Evolutionary conservation across 2,888 invertebrate genomes (phyloP), one percentile per base, ranked within the genome.

Genomic region (Graphium colonna): DNA sequence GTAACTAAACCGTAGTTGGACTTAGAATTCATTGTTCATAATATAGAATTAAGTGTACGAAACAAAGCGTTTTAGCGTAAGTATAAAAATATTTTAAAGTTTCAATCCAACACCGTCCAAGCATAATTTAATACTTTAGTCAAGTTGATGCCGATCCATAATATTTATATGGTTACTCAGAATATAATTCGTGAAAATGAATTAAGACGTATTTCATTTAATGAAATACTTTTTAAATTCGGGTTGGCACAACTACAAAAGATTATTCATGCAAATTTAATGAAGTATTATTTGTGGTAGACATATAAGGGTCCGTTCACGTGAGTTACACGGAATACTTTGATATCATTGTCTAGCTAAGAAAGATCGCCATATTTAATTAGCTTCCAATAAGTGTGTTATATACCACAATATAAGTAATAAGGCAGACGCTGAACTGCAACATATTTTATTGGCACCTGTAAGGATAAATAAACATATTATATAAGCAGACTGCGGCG

Each of bases 231-330:
- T 66, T 18, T 21, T 82, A 87, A 87, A 87, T 87, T 87, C 87
- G 87, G 87, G 79, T 87, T 87, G 87, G 84, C 87, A 87, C 85
- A 84, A 83, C 85, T 83, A 86, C 77, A 77, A 78, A 75, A 71
- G 79, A 79, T 77, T 65, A 82, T 85, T 79, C 77, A 72, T 79
- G 73, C 71, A 82, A 75, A 79, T 80, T 80, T 75, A 77, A 64
- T 69, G 68, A 78, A 75, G 70, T 75, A 70, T 74, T 67, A 61
- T 83, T 77, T 79, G 77, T 82, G 79, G 66, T 74, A 73, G 72
- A 75, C 77, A 75, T 69, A 68, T 65, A 58, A 61, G 55, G 55
- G 53, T 60, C 52, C 60, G 55, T 63, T 48, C 41, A 18, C 13
- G 59, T 59, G 45, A 17, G 40, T 52, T 59, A 55, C 49, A 58